Evolutionary conservation across 2,113 vertebrate genomes (phyloP).

Genomic region (Nestor notabilis): DNA sequence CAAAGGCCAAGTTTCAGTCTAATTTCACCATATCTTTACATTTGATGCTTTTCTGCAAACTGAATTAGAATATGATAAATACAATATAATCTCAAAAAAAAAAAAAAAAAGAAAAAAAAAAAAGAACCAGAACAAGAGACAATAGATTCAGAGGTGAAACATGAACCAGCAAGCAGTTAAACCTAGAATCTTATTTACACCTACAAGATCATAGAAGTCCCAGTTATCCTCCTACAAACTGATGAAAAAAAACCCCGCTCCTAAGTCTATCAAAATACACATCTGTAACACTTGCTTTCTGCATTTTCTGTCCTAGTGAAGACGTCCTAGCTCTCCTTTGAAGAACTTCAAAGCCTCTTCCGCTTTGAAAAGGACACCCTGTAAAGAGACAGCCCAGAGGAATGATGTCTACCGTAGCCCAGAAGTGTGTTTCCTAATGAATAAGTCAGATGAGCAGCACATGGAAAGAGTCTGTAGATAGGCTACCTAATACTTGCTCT

Average conservation of each 20-base stretch:
- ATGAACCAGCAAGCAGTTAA: neutral
- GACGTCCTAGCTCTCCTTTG: no score
- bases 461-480: neutral
- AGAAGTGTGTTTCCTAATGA: neutral
- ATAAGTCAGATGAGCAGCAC: neutral
- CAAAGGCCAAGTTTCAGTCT: neutral
- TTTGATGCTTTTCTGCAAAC: neutral
- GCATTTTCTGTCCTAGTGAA: neutral
- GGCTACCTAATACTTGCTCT: neutral
- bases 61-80: neutral
- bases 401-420: neutral
- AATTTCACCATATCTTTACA: neutral
- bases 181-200: neutral
- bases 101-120: no score
- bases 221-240: neutral
- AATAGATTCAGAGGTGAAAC: neutral
- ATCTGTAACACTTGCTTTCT: neutral
- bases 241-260: accelerated
- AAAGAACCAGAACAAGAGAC: neutral
- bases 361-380: neutral
- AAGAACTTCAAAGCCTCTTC: no score
- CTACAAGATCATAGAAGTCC: neutral
- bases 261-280: neutral
- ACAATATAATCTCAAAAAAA: neutral
- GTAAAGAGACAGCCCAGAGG: neutral